Conservation (phyloP, 2,113 vertebrate species). For the Tricholaema leucomelas region DNA sequence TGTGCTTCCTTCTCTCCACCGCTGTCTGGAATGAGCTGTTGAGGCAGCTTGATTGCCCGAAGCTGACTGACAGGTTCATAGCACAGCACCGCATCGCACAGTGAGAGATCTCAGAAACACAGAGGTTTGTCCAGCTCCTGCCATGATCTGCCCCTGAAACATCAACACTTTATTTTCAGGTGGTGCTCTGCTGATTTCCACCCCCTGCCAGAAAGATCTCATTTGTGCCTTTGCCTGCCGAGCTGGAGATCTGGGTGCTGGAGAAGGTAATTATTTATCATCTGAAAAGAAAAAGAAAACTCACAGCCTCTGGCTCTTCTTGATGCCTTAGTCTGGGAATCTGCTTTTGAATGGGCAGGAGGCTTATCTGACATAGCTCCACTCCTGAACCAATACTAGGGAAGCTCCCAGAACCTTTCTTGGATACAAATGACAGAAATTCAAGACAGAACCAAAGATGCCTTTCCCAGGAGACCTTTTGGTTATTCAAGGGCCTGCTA, state of each 20-base stretch:
- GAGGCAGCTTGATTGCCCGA: background rate
- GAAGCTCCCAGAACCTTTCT: background rate
- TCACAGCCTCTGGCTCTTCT: rapidly evolving
- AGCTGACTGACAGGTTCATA: background rate
- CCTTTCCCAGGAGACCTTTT: background rate
- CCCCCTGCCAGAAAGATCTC: background rate
- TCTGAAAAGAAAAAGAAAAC: background rate
- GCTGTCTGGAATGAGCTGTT: background rate
- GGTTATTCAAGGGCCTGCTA: background rate
- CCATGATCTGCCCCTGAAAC: background rate
- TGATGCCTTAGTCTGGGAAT: background rate
- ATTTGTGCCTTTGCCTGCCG: background rate
- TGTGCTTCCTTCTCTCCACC: background rate
- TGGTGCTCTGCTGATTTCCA: background rate
- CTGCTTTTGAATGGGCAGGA: background rate
- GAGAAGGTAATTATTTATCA: background rate
- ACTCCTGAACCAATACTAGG: background rate
- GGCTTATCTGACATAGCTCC: background rate
- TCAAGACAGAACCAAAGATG: background rate
- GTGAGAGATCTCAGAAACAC: background rate
- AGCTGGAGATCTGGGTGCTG: background rate
- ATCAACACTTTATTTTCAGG: background rate
- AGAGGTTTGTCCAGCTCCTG: background rate
- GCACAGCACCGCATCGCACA: rapidly evolving
- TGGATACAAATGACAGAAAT: background rate